Conservation (phyloP, 2,888 invertebrate species). For the Stenodera caucasica region DNA sequence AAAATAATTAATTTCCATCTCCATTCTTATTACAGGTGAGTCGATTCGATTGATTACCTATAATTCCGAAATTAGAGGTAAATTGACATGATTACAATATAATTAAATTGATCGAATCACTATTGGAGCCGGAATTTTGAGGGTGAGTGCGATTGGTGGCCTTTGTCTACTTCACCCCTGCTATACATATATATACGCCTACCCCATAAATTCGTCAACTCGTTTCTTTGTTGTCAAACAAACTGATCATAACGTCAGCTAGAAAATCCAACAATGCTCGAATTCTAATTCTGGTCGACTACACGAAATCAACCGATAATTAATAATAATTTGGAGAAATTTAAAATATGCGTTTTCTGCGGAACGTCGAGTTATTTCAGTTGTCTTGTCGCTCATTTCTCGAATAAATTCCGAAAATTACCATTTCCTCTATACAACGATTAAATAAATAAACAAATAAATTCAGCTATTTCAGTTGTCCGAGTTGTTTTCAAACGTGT, state of each 20-base stretch:
- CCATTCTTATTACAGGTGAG: slow-evolving; percentile 9
- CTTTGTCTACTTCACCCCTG: not conserved
- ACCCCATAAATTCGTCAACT: slow-evolving; percentile 2
- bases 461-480: not conserved
- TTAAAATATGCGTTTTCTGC: too few species aligned
- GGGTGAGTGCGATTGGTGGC: slow-evolving; percentile 2
- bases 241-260: not conserved
- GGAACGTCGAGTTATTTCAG: not conserved
- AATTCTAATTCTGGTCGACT: not conserved
- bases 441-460: not conserved
- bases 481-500: not conserved
- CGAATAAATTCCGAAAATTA: not conserved
- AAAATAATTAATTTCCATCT: slow-evolving; percentile 26
- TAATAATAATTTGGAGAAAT: too few species aligned
- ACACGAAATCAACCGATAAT: not conserved
- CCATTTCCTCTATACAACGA: not conserved
- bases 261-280: not conserved
- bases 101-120: not conserved
- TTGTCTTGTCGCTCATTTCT: not conserved
- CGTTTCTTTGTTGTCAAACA: slow-evolving; percentile 5
- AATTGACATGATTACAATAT: not conserved
- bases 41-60: not conserved
- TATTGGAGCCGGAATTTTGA: not conserved
- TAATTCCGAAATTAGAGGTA: not conserved
- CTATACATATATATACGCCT: too few species aligned